Conservation (phyloP, 1,140 invertebrate genomes). For the Magallana angulata region DNA sequence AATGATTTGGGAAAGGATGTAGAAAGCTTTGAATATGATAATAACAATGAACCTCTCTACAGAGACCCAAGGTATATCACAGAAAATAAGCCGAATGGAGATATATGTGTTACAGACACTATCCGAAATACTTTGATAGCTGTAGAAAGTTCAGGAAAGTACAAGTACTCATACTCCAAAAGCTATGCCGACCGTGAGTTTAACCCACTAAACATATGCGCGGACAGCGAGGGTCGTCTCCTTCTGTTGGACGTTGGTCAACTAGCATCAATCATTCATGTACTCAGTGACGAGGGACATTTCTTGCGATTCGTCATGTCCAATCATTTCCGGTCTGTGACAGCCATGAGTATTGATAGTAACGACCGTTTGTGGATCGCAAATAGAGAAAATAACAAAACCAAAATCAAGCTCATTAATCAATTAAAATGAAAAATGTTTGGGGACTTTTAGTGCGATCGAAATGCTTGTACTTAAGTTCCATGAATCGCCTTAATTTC, state of each 20-base stretch:
- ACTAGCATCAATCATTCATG: background rate
- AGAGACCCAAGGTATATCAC: background rate
- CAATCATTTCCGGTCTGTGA: background rate
- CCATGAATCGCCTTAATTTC: no score
- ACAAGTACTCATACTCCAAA: background rate
- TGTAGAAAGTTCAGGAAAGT: background rate
- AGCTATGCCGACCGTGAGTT: background rate
- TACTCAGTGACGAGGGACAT: background rate
- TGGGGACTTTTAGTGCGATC: no score
- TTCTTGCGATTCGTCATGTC: background rate
- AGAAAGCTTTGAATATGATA: background rate
- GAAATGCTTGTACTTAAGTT: no score
- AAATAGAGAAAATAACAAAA: no score
- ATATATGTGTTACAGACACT: background rate
- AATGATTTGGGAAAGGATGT: background rate
- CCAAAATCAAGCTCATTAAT: no score
- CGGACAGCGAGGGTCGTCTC: background rate
- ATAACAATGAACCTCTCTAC: background rate
- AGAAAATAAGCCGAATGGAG: background rate
- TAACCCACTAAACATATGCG: background rate
- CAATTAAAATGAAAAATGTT: no score
- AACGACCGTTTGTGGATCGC: background rate
- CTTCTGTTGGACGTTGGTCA: background rate
- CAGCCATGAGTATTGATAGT: background rate
- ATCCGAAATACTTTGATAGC: background rate